Evolutionary conservation across 2,888 invertebrate species (phyloP), one percentile per base, ranked within the genome.

Genomic region (Rhimphoctona megacephalus): DNA sequence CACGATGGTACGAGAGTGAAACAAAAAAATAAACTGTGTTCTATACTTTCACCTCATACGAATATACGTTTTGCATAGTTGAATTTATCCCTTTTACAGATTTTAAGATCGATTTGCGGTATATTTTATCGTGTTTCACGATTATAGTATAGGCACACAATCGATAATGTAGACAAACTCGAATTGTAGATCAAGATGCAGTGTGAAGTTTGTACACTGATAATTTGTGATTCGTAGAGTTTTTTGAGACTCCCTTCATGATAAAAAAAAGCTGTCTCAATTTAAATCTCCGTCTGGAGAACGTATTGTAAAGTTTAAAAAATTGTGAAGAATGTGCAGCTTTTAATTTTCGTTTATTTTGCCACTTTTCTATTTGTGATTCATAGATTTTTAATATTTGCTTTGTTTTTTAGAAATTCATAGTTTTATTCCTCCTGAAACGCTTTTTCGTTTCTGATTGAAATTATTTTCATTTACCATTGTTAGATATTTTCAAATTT

Each of bases 81-180:
- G 85, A 76, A 74, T 83, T 83, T 86, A 83, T 80, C 85, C 76
- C 83, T 57, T 86, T 86, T 83, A 76, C 66, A 54, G 66, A 76
- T 77, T 86, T 77, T 54, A 74, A 76, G 74, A 54, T n/a, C 66
- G 43, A 69, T 39, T 57, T 61, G 39, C 14, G 73, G 36, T 69
- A 83, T 61, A 54, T 30, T 76, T 81, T 81, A 80, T 72, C 80
- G 76, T 80, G 83, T 80, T 83, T 57, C 43, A 36, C 76, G 83
- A 86, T 86, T 86, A 66, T 66, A 25, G n/a, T 66, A 30, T 69
- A 36, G 54, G 39, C 69, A 43, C 76, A 76, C 43, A 72, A 83
- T 79, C 82, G 74, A 76, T 83, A 79, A 70, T 49, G 61, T 14
- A 64, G 70, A 80, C 83, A 77, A n/a, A 36, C 7, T 11, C 73